Evolutionary conservation across 2,113 vertebrate genomes (phyloP).

Genomic region (Picathartes gymnocephalus): DNA sequence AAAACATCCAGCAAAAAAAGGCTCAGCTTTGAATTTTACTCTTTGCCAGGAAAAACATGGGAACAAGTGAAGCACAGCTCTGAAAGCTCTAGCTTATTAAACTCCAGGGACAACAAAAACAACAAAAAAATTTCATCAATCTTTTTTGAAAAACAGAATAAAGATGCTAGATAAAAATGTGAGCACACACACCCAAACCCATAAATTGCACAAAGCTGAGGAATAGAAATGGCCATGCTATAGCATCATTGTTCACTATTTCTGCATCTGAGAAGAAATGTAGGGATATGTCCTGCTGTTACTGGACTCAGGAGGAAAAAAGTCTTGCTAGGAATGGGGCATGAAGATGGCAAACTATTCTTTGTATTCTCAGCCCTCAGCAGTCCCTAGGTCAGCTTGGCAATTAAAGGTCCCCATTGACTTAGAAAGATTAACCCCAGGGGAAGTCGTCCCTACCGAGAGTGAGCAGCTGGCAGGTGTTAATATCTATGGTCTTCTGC

Average conservation of each 20-base stretch:
- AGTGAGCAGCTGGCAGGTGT: constrained; percentile 1
- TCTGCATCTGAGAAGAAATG: neutral
- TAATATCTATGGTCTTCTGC: constrained; percentile 36
- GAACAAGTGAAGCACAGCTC: neutral
- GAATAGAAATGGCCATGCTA: neutral
- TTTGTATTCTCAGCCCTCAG: neutral
- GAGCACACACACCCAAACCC: fast-evolving
- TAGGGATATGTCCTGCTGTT: neutral
- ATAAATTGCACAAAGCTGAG: neutral
- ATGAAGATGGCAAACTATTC: neutral
- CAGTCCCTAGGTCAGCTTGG: neutral
- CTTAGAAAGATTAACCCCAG: neutral
- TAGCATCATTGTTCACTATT: neutral
- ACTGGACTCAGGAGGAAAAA: neutral
- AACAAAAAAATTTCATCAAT: neutral
- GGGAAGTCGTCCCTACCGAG: neutral
- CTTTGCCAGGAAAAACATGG: constrained; percentile 52
- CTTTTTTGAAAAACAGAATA: neutral
- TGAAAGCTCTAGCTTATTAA: neutral
- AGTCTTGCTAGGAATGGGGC: neutral
- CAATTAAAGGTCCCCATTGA: neutral
- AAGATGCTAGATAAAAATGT: neutral
- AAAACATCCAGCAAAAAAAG: constrained; percentile 27
- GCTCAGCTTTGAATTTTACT: neutral
- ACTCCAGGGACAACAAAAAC: neutral